phyloP scores from a whole-genome alignment of 2,113 vertebrate species.

The Donacobius atricapilla region DNA sequence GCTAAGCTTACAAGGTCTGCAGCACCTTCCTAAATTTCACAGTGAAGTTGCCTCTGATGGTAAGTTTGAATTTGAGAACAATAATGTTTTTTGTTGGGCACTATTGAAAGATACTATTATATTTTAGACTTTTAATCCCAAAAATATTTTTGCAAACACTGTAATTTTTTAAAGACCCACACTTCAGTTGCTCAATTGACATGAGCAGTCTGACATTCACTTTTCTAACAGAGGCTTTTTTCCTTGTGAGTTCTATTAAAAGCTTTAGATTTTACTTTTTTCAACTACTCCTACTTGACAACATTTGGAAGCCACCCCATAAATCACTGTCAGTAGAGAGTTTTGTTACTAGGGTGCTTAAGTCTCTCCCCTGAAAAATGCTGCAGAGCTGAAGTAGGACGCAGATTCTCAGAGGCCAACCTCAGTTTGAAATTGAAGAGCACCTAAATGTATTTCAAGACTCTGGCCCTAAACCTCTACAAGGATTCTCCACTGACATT shows the following conservation, averaged over 20 bases:
- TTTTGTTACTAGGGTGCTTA: background rate
- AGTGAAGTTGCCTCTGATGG: background rate
- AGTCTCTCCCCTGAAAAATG: background rate
- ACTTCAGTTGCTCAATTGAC: background rate
- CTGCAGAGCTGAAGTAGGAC: background rate
- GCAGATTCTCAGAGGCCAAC: background rate
- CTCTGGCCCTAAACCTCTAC: background rate
- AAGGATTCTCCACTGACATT: background rate
- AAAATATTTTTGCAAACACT: background rate
- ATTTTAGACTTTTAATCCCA: background rate
- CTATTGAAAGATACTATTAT: background rate
- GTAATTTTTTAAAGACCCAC: background rate
- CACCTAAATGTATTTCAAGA: background rate
- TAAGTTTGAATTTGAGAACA: background rate
- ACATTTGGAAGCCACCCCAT: background rate
- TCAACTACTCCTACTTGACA: background rate
- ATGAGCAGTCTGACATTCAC: background rate
- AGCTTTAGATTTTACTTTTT: conserved; percentile 12
- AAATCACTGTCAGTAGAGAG: background rate
- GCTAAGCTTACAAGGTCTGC: background rate
- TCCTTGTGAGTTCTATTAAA: background rate
- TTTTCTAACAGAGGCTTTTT: background rate
- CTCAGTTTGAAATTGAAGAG: background rate
- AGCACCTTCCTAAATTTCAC: background rate
- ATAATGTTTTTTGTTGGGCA: background rate